Base-by-base conservation (phyloP, 2,888 invertebrate species). In the Heliothis peltigera region DNA sequence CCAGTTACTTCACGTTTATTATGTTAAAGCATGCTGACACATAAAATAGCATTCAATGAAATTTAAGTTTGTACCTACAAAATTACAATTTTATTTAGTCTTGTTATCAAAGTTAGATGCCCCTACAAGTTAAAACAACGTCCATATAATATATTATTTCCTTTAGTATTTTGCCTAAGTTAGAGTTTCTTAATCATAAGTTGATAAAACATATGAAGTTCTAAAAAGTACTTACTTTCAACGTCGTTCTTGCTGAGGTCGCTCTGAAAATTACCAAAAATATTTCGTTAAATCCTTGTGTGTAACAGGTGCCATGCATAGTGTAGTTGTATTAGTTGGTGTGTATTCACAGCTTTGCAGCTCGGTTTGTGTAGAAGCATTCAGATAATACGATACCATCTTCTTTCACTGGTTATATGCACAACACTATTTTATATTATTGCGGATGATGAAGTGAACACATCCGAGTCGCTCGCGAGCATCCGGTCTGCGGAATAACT, bases 221-320 rank as follows among this genome's bases (percentile, higher is more conserved):
- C 66, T 17, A 66, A 76, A 44, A 64, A 39, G 80, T 95, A 98
- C 98, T 98, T 96, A 98, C 98, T 97, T 96, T 98, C 98, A 94
- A 98, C 93, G 94, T 98, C 98, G 96, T 97, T 97, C 95, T 97
- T 97, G 95, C 97, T 97, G 93, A 98, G 96, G 96, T 98, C 97
- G 95, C 97, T 97, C 98, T 98, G 96, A 89, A 96, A 96, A 93
- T 94, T 87, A 94, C 84, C 88, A 95, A 94, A 95, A 92, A 92
- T 64, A 92, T 89, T 90, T 88, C 87, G 88, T 93, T 95, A 95
- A 91, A 80, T 87, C 88, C 87, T 88, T 88, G 83, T 87, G 70
- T 64, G 82, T 83, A 80, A 84, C 80, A 81, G 77, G 78, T 86
- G 83, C 87, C 84, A 88, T 89, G 85, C 84, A 86, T 84, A 87